Percentiles rank a stretch among this genome's conserved stretches.
phyloP scores from a whole-genome alignment of 2,797 vertebrate genomes.

The Acropternis orthonyx region DNA sequence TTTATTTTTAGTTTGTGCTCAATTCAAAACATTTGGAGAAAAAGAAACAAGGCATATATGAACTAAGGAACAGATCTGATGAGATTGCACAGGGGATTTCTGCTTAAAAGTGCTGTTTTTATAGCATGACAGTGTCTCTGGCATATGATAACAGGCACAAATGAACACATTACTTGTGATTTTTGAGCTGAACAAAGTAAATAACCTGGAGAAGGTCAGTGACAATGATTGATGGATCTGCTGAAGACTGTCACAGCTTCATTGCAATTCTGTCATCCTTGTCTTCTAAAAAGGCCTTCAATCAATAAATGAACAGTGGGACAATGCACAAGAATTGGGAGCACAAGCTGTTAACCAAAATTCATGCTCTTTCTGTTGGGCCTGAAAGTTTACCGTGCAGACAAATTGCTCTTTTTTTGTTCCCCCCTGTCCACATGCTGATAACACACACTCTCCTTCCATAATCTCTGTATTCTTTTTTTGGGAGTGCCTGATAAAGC shows the following conservation, averaged over 20 bases:
- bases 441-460: not conserved
- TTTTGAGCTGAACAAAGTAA: not conserved
- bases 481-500: rapidly evolving
- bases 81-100: not conserved
- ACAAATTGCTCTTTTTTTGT: not conserved
- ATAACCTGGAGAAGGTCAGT: not conserved
- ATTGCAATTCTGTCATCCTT: not conserved
- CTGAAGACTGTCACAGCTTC: not conserved
- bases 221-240: not conserved
- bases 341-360: not conserved
- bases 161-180: not conserved
- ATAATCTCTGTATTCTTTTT: not conserved
- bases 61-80: not conserved
- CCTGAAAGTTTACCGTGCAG: not conserved
- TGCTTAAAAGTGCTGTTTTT: not conserved
- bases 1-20: not conserved
- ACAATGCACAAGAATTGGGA: not conserved
- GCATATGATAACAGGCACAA: not conserved
- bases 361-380: not conserved
- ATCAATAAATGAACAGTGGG: not conserved
- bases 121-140: not conserved
- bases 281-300: not conserved
- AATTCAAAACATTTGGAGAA: not conserved
- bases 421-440: not conserved
- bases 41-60: not conserved